Conservation (phyloP, 2,113 vertebrate genomes). For the Panthera leo region DNA sequence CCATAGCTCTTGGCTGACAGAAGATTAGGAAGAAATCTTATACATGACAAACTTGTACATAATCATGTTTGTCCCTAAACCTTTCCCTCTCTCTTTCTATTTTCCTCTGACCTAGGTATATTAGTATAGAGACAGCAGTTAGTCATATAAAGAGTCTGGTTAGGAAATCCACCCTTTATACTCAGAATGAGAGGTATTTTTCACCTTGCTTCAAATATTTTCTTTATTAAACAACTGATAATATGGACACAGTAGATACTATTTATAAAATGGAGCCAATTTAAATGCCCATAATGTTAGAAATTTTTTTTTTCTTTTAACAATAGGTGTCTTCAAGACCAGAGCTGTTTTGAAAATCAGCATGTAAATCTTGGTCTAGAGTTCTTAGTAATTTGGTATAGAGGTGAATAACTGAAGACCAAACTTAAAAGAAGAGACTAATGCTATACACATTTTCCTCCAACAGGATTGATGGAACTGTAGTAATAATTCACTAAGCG, state of each 20-base stretch:
- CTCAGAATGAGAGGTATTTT: conserved; percentile 80
- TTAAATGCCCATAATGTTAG: conserved; percentile 21
- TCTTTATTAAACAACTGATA: conserved; percentile 67
- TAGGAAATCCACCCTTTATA: conserved; percentile 77
- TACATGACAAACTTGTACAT: conserved; percentile 71
- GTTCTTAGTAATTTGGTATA: background rate
- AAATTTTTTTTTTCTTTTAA: background rate
- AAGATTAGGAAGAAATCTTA: conserved; percentile 75
- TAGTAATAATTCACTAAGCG: background rate
- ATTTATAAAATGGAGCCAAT: background rate
- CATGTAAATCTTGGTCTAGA: background rate
- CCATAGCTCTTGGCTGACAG: conserved; percentile 59
- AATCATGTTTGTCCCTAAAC: conserved; percentile 74
- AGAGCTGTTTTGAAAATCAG: background rate
- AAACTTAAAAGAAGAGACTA: conserved; percentile 9
- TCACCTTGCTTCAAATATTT: conserved; percentile 95
- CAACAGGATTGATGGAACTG: conserved; percentile 71
- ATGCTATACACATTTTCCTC: background rate
- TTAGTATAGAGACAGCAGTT: conserved; percentile 61
- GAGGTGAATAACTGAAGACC: background rate
- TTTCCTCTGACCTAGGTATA: conserved; percentile 29
- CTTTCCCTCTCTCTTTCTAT: conserved; percentile 34
- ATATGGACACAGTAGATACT: background rate
- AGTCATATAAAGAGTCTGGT: conserved; percentile 76
- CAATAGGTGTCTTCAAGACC: background rate